phyloP scores from a whole-genome alignment of 2,888 invertebrate species.

The Pachycephus smyrnensis region DNA sequence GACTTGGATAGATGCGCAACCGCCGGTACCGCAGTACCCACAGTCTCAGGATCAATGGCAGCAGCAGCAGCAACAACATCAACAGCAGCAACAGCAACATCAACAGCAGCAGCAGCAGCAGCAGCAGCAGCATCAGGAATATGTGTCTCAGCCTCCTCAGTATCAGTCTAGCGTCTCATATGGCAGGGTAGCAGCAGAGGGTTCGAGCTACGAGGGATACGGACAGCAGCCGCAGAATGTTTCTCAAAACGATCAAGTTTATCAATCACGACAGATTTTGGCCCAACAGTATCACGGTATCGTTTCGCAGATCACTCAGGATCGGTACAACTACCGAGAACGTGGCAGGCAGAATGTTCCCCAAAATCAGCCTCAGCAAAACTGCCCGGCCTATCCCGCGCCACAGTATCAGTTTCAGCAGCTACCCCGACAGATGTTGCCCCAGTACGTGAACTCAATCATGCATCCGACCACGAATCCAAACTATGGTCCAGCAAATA shows the following conservation, averaged over 20 bases:
- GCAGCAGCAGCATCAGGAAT: constrained; percentile 34
- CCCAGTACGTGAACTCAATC: constrained; percentile 52
- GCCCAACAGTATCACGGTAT: constrained; percentile 41
- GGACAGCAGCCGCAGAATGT: constrained; percentile 39
- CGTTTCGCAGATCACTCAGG: constrained; percentile 35
- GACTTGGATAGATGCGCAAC: constrained; percentile 58
- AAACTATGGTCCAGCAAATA: constrained; percentile 5
- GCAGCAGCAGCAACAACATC: constrained; percentile 28
- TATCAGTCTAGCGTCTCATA: constrained; percentile 46
- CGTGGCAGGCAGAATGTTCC: constrained; percentile 33
- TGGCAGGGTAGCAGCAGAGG: constrained; percentile 35
- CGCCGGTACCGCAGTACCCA: constrained; percentile 51
- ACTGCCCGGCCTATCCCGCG: constrained; percentile 47
- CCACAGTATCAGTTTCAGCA: constrained; percentile 51
- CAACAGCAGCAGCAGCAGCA: constrained; percentile 40
- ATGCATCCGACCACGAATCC: constrained; percentile 40
- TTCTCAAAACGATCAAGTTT: constrained; percentile 47
- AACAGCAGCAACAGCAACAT: constrained; percentile 19
- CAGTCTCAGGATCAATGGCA: constrained; percentile 36
- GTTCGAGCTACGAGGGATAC: constrained; percentile 40
- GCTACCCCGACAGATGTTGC: constrained; percentile 48
- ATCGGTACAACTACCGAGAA: constrained; percentile 45
- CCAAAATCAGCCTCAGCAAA: constrained; percentile 45
- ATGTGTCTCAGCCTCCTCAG: constrained; percentile 24
- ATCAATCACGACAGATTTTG: constrained; percentile 37